Conservation (phyloP, 2,797 vertebrate genomes). For the Halcyon leucocephala region DNA sequence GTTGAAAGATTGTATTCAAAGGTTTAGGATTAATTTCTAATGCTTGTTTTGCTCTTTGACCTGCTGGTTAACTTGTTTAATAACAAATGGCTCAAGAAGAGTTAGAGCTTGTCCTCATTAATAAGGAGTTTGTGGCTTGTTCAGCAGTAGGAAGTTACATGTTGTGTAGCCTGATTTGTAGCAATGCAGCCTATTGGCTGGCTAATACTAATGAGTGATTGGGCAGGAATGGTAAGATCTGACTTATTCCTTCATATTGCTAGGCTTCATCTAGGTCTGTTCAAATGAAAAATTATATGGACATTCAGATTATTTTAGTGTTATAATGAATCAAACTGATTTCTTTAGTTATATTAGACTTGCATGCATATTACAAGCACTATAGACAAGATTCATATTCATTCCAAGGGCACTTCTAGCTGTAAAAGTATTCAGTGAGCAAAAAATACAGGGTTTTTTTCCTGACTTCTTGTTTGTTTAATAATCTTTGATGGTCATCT, state of each 20-base stretch:
- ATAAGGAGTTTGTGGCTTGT: neutral
- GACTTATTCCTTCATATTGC: neutral
- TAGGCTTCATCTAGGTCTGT: neutral
- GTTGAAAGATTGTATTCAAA: neutral
- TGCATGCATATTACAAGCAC: neutral
- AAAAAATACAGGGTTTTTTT: neutral
- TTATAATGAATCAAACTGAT: neutral
- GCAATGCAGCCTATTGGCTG: neutral
- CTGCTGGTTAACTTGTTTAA: neutral
- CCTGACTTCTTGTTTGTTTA: neutral
- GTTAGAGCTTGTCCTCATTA: neutral
- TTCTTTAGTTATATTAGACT: neutral
- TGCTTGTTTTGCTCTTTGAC: slow-evolving; percentile 3
- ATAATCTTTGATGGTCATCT: neutral
- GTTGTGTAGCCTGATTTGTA: neutral
- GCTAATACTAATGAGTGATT: neutral
- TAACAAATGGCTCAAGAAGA: neutral
- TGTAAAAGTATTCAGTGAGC: neutral
- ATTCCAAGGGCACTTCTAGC: neutral
- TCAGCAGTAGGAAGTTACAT: neutral
- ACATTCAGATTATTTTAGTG: neutral
- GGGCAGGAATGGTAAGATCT: neutral
- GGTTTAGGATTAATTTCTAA: neutral
- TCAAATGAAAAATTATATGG: neutral
- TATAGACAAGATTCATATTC: neutral